Evolutionary conservation across 2,113 vertebrate genomes (phyloP).

Genomic region (Empidonax traillii): DNA sequence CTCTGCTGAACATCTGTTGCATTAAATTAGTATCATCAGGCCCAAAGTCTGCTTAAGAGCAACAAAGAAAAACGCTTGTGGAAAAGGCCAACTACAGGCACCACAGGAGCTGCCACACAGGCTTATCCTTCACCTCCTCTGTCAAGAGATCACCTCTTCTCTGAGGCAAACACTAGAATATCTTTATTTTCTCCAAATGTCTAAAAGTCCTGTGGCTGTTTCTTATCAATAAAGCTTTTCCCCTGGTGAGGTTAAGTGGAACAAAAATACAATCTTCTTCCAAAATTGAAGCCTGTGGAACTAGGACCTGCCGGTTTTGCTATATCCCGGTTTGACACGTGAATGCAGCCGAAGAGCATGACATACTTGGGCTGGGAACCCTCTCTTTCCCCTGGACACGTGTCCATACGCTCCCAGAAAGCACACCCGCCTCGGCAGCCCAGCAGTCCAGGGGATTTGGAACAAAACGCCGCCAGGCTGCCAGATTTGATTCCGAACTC

Average conservation of each 20-base stretch:
- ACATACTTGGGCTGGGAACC: not conserved
- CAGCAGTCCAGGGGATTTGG: not conserved
- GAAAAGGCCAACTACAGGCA: not conserved
- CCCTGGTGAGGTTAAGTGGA: not conserved
- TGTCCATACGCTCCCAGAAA: not conserved
- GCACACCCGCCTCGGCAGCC: not conserved
- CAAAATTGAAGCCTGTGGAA: not conserved
- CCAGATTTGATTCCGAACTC: not conserved
- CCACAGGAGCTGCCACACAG: not conserved
- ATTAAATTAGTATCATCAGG: not conserved
- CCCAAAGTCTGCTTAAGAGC: not conserved
- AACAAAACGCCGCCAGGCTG: not conserved
- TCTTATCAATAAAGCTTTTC: not conserved
- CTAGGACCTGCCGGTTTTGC: not conserved
- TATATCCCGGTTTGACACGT: not conserved
- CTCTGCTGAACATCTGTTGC: not conserved
- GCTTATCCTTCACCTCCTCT: not conserved
- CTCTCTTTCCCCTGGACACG: not conserved
- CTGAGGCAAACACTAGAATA: not conserved
- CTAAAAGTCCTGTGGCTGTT: rapidly evolving
- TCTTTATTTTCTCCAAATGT: not conserved
- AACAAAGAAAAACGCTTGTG: not conserved
- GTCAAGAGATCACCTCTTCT: not conserved
- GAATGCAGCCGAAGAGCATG: rapidly evolving
- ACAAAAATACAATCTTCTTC: not conserved